Percentiles rank a stretch among this genome's conserved stretches.
These are phyloP conservation scores for Sebastes itinus DNA, from an alignment of 2,797 vertebrate species.

Conservation along the genomic window DNA sequence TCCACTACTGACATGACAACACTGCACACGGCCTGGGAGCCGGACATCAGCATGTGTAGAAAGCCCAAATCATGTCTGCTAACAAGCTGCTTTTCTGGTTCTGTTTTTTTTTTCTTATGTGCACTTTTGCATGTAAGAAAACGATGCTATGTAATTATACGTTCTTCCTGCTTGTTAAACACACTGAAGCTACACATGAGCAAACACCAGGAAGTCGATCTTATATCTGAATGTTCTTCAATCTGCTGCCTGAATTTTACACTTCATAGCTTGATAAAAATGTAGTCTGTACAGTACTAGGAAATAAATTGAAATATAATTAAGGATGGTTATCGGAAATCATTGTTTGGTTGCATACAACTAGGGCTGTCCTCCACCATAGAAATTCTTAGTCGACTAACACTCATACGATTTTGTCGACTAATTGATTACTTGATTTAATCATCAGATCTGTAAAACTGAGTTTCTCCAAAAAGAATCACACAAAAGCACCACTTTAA, in stretches of 20 bases:
- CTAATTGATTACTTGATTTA: rapidly evolving
- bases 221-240: background rate
- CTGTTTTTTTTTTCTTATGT: background rate
- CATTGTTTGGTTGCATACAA: background rate
- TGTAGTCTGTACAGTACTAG: background rate
- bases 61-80: background rate
- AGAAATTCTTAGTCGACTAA: too few relatives aligned
- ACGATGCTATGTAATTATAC: background rate
- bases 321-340: background rate
- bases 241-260: constrained; percentile 10
- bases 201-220: background rate
- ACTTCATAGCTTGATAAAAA: background rate
- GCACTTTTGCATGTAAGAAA: background rate
- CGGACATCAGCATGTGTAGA: background rate
- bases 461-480: too few relatives aligned
- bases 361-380: too few relatives aligned
- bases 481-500: too few relatives aligned
- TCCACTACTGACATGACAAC: background rate
- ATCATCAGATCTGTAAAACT: too few relatives aligned
- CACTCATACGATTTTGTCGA: too few relatives aligned
- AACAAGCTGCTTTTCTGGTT: background rate
- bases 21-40: background rate
- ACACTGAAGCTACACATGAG: background rate
- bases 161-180: background rate
- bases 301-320: background rate